Evolutionary conservation across 2,797 vertebrate genomes (phyloP).

Genomic region (Acanthis flammea): DNA sequence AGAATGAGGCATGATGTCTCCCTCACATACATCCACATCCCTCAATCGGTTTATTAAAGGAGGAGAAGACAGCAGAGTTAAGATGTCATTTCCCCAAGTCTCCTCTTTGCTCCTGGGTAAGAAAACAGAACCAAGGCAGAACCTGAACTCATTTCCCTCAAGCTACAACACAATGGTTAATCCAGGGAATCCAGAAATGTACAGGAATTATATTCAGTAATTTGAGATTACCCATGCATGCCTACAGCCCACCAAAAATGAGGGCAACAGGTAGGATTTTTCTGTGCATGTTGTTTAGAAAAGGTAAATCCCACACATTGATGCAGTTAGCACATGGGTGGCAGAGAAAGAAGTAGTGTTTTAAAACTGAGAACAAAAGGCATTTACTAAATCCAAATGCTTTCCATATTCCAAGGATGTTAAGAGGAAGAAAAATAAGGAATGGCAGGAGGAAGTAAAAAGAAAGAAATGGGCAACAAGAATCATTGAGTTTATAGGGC

Average conservation of each 20-base stretch:
- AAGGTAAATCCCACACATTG: background rate
- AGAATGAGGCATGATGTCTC: background rate
- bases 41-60: background rate
- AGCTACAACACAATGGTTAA: background rate
- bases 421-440: background rate
- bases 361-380: background rate
- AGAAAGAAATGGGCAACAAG: background rate
- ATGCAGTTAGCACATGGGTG: background rate
- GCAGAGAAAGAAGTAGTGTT: background rate
- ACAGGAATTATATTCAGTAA: background rate
- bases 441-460: background rate
- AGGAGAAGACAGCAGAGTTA: background rate
- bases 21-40: background rate
- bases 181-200: background rate
- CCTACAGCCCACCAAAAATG: background rate
- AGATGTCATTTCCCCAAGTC: background rate
- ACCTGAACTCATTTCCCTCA: background rate
- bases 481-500: background rate
- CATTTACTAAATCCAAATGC: background rate
- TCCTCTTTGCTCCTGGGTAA: background rate
- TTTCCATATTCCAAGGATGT: slow-evolving; percentile 13
- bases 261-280: background rate
- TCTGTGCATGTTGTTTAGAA: background rate
- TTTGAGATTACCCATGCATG: background rate
- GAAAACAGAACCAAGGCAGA: background rate